Base-by-base conservation (phyloP, 2,888 invertebrate genomes). In the Octonoba sinensis region DNA sequence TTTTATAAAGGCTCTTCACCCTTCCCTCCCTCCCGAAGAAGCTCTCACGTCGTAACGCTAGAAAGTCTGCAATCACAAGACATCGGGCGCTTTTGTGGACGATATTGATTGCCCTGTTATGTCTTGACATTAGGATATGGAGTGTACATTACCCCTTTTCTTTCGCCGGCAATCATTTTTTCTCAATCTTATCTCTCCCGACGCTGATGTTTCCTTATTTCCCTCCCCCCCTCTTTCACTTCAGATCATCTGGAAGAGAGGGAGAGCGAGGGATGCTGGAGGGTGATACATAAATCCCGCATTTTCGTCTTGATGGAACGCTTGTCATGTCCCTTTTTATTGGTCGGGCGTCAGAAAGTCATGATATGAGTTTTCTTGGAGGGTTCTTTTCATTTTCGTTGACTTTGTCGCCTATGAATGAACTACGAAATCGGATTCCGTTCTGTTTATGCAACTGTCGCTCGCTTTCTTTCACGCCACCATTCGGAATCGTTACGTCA, bases 71-170 rank as follows among this genome's bases (percentile, higher is more conserved):
- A 73, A 73, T 73, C 64, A 66, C 27, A 57, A 36, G 65, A 74
- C 56, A 66, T 57, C 56, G 65, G 64, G 46, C 74, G 46, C 74
- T 74, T 36, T 74, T 74, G 74, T 74, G 74, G 22, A 47, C 66
- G 36, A 66, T 76, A 76, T 76, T 76, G 76, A 76, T 76, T 67
- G 60, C 75, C 44, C 75, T 75, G 75, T 75, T 75, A 75, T 67
- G 67, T 67, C 51, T 67, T 75, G 75, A 67, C 75, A 51, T 59
- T 51, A 67, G 60, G 66, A 47, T 75, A 59, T 75, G 75, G 66
- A 67, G 67, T 67, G 75, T 67, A 59, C 67, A 67, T 75, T 75
- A 66, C 65, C 46, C 75, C 22, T 57, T 46, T 59, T 47, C 27
- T 56, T 54, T 47, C 24, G 6, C 57, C 44, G n/a, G 24, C 46